These are phyloP conservation scores for Drosophila ercepeae DNA, from an alignment of 1,140 invertebrate genomes.

Conservation along the genomic window DNA sequence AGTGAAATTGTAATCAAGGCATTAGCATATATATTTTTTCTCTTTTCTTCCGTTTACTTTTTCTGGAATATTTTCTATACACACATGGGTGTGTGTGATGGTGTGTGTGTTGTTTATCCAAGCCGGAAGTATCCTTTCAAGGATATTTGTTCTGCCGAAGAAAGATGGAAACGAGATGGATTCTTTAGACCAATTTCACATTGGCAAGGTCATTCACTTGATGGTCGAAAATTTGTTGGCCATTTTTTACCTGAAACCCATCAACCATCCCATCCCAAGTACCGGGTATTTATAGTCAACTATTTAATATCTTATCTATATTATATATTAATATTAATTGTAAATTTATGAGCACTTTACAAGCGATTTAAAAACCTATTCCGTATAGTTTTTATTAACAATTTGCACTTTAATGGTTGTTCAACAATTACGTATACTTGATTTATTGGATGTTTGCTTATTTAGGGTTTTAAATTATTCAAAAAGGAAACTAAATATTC, in stretches of 20 bases:
- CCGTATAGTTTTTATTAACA: not conserved
- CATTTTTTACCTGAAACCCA: not conserved
- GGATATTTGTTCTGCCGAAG: slow-evolving; percentile 1
- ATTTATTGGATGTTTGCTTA: too few relatives aligned
- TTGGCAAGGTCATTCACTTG: slow-evolving; percentile 33
- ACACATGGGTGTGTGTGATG: not conserved
- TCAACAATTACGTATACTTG: not conserved
- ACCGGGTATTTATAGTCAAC: too few relatives aligned
- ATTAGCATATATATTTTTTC: slow-evolving; percentile 34
- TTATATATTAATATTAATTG: not conserved
- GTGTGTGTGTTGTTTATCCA: not conserved
- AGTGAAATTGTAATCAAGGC: slow-evolving; percentile 72
- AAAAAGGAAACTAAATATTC: slow-evolving; percentile 5
- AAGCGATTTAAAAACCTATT: slow-evolving; percentile 5
- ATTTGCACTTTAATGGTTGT: not conserved
- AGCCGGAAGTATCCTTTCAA: slow-evolving; percentile 16
- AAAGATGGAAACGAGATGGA: slow-evolving; percentile 9
- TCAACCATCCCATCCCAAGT: too few relatives aligned
- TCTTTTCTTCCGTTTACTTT: not conserved
- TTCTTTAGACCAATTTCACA: slow-evolving; percentile 10
- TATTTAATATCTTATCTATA: too few relatives aligned
- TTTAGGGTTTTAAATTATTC: too few relatives aligned
- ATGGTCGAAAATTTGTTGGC: slow-evolving; percentile 4
- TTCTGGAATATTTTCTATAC: not conserved
- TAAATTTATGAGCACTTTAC: not conserved